These are phyloP conservation scores for Brotula barbata DNA, from an alignment of 2,797 vertebrate genomes.

Conservation along the genomic window DNA sequence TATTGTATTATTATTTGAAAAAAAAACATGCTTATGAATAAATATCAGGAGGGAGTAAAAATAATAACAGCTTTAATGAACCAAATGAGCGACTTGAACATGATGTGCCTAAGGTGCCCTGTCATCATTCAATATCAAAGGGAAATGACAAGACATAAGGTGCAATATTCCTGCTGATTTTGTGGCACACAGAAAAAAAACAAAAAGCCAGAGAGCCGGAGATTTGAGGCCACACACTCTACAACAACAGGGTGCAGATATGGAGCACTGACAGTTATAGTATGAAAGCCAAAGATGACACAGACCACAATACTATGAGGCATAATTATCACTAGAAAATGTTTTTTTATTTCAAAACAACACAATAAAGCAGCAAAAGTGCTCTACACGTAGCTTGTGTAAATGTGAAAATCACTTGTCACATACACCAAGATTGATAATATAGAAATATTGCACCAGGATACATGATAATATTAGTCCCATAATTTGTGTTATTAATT, in stretches of 20 bases:
- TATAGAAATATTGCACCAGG: constrained; percentile 79
- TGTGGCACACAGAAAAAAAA: constrained; percentile 57
- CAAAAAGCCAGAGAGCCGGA: constrained; percentile 56
- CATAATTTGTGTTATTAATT: constrained; percentile 31
- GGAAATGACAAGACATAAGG: constrained; percentile 45
- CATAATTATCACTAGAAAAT: constrained; percentile 27
- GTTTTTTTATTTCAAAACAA: constrained; percentile 22
- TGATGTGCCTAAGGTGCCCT: not conserved
- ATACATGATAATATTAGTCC: constrained; percentile 47
- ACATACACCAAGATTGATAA: constrained; percentile 57
- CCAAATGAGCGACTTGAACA: constrained; percentile 3
- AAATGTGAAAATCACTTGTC: constrained; percentile 44
- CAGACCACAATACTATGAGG: constrained; percentile 41
- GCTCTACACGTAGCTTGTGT: constrained; percentile 38
- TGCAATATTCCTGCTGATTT: constrained; percentile 77
- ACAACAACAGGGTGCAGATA: constrained; percentile 66
- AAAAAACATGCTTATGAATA: constrained; percentile 28
- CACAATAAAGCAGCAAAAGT: constrained; percentile 26
- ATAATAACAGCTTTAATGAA: constrained; percentile 35
- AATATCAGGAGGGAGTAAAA: constrained; percentile 21
- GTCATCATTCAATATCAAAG: constrained; percentile 30
- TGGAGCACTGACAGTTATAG: constrained; percentile 56
- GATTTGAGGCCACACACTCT: constrained; percentile 56
- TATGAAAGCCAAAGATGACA: constrained; percentile 55
- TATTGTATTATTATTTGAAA: constrained; percentile 20